Evolutionary conservation across 1,140 invertebrate species (phyloP).

Genomic region (Tribolium madens): DNA sequence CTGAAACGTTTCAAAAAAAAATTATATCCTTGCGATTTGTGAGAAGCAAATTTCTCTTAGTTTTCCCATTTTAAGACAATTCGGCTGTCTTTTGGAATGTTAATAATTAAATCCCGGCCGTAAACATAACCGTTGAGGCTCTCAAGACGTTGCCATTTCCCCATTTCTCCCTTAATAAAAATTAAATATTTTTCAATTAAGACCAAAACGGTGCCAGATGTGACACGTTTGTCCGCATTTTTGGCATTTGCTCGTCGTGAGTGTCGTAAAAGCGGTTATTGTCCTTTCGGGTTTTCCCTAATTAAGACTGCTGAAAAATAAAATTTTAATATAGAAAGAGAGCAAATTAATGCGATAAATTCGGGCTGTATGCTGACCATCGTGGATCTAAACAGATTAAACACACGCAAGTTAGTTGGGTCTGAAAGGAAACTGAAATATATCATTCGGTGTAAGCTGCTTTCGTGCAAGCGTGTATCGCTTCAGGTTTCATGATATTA

Average conservation of each 20-base stretch:
- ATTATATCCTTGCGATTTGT: neutral
- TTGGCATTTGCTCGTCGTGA: neutral
- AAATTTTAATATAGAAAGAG: neutral
- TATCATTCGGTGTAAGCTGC: neutral
- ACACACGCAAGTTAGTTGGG: neutral
- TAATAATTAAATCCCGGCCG: constrained; percentile 25
- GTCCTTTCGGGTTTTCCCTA: neutral
- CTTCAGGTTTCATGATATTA: neutral
- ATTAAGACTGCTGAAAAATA: neutral
- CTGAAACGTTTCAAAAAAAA: neutral
- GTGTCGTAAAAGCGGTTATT: neutral
- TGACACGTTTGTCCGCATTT: neutral
- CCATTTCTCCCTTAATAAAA: neutral
- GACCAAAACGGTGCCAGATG: neutral
- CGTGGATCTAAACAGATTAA: neutral
- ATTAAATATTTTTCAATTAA: neutral
- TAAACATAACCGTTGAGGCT: constrained; percentile 1
- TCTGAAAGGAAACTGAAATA: neutral
- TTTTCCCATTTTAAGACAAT: no score
- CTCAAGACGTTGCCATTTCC: neutral
- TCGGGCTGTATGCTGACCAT: neutral
- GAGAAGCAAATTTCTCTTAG: neutral
- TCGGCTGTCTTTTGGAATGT: constrained; percentile 36
- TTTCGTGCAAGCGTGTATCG: neutral
- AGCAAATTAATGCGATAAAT: neutral